phyloP scores from a whole-genome alignment of 2,888 invertebrate species.

The Leptopilina myrica region DNA sequence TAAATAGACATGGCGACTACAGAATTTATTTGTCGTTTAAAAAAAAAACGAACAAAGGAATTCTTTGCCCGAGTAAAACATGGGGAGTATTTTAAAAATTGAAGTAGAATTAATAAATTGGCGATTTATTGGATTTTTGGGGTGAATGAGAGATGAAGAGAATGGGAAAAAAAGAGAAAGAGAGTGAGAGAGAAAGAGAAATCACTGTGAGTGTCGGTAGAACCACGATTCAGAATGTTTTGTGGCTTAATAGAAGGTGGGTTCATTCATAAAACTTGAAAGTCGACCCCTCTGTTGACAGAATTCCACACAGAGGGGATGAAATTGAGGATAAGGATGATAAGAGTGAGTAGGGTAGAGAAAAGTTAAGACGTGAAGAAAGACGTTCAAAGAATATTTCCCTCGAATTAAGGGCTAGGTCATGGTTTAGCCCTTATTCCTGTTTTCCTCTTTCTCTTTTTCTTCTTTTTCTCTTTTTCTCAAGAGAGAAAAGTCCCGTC shows the following conservation, averaged over 20 bases:
- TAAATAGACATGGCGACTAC: no score
- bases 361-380: slow-evolving; percentile 31
- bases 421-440: slow-evolving; percentile 63
- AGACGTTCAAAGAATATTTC: slow-evolving; percentile 61
- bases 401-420: slow-evolving; percentile 70
- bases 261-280: slow-evolving; percentile 60
- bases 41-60: no score
- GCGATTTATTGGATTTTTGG: no score
- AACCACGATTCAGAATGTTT: slow-evolving; percentile 27
- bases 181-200: not conserved
- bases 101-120: no score
- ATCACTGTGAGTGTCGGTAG: not conserved
- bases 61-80: no score
- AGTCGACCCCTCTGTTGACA: slow-evolving; percentile 54
- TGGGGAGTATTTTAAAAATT: no score
- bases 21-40: no score
- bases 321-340: slow-evolving; percentile 17
- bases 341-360: slow-evolving; percentile 43
- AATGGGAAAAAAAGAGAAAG: no score
- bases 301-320: slow-evolving; percentile 41
- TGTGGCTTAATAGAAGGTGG: slow-evolving; percentile 25
- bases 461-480: slow-evolving; percentile 32
- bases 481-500: slow-evolving; percentile 62
- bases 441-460: no score
- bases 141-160: no score